Conservation (phyloP, 2,113 vertebrate species). For the Calidris pygmaea region DNA sequence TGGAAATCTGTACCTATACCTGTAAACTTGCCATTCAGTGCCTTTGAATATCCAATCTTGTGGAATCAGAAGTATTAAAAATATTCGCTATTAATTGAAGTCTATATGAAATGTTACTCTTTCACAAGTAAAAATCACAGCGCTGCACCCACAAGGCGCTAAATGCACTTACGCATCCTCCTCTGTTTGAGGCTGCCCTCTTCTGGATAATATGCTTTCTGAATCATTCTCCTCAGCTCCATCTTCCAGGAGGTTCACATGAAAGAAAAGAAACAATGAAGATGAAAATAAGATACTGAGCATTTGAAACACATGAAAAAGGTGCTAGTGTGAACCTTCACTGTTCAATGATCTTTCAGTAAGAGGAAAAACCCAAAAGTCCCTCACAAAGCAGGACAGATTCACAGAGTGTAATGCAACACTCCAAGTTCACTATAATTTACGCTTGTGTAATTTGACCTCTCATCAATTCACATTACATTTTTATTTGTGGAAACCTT, state of each 20-base stretch:
- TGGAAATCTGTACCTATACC: not conserved
- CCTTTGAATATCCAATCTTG: not conserved
- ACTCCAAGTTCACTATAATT: not conserved
- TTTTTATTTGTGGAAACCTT: not conserved
- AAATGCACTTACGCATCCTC: conserved; percentile 53
- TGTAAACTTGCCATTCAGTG: not conserved
- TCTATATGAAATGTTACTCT: not conserved
- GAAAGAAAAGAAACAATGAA: not conserved
- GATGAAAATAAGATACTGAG: not conserved
- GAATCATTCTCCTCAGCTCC: not conserved
- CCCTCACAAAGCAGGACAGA: not conserved
- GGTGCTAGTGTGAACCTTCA: not conserved
- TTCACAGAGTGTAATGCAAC: not conserved
- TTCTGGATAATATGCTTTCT: not conserved
- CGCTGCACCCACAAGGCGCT: rapidly evolving
- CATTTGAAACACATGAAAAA: not conserved
- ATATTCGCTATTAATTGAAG: not conserved
- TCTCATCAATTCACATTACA: not conserved
- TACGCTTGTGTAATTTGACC: not conserved
- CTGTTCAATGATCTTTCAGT: not conserved
- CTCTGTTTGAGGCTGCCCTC: conserved; percentile 58
- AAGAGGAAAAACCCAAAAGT: not conserved
- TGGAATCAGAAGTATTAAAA: not conserved
- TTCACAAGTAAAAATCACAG: rapidly evolving
- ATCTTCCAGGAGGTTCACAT: not conserved